A percentile compares a stretch with the other conserved stretches of the same genome.
Conservation (phyloP, 2,113 vertebrate species). For the Hypocryptadius cinnamomeus region DNA sequence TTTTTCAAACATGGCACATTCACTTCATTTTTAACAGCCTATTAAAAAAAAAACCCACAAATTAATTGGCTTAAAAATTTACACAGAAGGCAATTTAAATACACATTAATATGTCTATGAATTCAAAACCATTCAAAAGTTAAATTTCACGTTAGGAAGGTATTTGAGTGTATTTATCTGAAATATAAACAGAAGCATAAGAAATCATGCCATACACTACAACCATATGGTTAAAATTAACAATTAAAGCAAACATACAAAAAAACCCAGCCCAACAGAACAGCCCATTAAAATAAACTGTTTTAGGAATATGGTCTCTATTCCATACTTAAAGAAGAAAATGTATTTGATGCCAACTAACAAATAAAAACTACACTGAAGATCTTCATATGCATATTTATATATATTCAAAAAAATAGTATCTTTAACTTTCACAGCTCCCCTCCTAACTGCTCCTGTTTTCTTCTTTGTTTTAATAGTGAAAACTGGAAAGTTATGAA, state of each 20-base stretch:
- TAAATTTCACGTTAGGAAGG: neutral
- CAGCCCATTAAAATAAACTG: neutral
- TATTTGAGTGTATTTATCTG: neutral
- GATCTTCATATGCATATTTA: neutral
- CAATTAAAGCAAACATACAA: neutral
- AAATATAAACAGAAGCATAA: neutral
- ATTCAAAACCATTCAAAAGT: neutral
- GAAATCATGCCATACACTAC: neutral
- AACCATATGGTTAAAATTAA: neutral
- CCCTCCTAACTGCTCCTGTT: neutral
- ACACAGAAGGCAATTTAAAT: neutral
- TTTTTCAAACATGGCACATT: slow-evolving; percentile 99
- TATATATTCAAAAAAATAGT: neutral
- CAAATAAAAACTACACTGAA: neutral
- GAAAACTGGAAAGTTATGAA: neutral
- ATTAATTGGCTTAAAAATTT: neutral
- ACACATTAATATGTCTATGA: neutral
- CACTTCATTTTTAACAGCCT: slow-evolving; percentile 99
- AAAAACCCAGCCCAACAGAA: neutral
- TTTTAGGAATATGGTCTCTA: neutral
- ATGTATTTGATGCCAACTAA: neutral
- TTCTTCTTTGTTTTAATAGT: neutral
- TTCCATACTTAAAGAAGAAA: neutral
- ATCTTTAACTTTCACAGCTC: neutral
- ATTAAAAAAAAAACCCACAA: slow-evolving; percentile 43